Conservation (phyloP, 2,888 invertebrate genomes). For the Orchesellides sinensis region DNA sequence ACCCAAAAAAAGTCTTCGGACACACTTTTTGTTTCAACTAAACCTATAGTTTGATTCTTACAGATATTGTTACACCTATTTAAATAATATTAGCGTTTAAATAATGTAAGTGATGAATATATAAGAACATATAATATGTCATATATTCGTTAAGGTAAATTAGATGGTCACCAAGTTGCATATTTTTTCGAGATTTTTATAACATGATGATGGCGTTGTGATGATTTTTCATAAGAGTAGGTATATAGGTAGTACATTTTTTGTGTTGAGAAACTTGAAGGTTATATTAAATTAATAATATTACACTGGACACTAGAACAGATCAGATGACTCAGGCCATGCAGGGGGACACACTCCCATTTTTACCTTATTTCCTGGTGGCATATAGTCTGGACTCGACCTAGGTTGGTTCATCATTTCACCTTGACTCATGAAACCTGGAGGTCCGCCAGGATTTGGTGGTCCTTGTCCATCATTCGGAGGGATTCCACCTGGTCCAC, state of each 20-base stretch:
- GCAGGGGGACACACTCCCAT: constrained; percentile 69
- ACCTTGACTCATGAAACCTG: constrained; percentile 74
- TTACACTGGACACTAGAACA: constrained; percentile 60
- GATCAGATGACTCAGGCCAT: constrained; percentile 71
- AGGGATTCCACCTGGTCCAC: constrained; percentile 79
- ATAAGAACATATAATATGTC: too few relatives aligned
- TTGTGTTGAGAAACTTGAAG: too few relatives aligned
- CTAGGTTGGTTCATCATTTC: constrained; percentile 78
- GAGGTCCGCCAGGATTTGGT: constrained; percentile 70
- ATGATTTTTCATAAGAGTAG: constrained; percentile 8
- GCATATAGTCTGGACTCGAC: constrained; percentile 78
- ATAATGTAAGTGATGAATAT: too few relatives aligned
- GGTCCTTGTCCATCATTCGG: constrained; percentile 76
- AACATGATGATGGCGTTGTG: neutral
- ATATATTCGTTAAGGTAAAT: constrained; percentile 54
- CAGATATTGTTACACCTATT: too few relatives aligned
- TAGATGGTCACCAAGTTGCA: constrained; percentile 66
- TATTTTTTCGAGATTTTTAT: constrained; percentile 55
- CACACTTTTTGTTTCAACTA: too few relatives aligned
- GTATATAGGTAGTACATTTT: neutral
- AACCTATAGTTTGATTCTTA: too few relatives aligned
- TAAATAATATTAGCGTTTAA: too few relatives aligned
- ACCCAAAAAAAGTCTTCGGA: too few relatives aligned
- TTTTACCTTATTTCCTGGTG: constrained; percentile 76
- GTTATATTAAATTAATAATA: too few relatives aligned